These are phyloP conservation scores for Tyria jacobaeae DNA, from an alignment of 2,888 invertebrate genomes.

Conservation along the genomic window DNA sequence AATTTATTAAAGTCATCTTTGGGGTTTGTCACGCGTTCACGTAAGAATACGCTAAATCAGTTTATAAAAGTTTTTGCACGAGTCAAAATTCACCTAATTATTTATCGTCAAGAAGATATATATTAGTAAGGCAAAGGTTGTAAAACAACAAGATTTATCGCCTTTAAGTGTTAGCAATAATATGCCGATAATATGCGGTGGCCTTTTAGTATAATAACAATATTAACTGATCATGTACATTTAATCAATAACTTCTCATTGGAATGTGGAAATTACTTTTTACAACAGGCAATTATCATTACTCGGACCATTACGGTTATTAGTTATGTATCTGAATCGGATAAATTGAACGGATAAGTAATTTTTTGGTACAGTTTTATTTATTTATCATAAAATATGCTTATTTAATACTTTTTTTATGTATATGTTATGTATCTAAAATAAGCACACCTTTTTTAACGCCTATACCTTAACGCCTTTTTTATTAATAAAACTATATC, in stretches of 20 bases:
- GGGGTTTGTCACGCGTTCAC: too few species aligned
- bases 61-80: neutral
- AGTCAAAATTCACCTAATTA: neutral
- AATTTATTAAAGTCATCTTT: too few species aligned
- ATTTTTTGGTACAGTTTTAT: too few species aligned
- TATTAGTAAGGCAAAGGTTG: neutral
- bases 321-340: conserved; percentile 14
- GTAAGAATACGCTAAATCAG: too few species aligned
- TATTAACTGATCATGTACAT: conserved; percentile 28
- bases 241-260: conserved; percentile 30
- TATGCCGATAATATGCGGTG: too few species aligned
- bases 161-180: neutral
- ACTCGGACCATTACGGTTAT: conserved; percentile 28
- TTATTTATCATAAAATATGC: too few species aligned
- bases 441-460: too few species aligned
- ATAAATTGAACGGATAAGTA: too few species aligned
- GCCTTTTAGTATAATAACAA: conserved; percentile 21
- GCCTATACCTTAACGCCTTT: too few species aligned
- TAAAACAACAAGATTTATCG: neutral
- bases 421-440: too few species aligned
- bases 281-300: conserved; percentile 34
- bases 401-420: too few species aligned
- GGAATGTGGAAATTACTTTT: conserved; percentile 42
- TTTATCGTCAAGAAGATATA: neutral
- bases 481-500: too few species aligned